Evolutionary conservation across 1,140 invertebrate genomes (phyloP).

Genomic region (Ooceraea biroi): DNA sequence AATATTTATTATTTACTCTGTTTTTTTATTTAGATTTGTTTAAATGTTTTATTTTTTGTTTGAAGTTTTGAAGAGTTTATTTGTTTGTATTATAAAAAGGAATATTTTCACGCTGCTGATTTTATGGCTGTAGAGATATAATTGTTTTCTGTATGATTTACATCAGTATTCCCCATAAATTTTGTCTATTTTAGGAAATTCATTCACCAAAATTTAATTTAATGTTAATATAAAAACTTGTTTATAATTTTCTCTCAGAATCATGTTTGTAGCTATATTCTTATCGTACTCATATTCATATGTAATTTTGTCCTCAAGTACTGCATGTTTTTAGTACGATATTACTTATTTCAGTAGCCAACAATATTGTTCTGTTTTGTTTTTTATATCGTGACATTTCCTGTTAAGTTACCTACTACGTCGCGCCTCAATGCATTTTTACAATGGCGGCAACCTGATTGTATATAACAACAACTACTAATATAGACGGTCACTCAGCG

Average conservation of each 20-base stretch:
- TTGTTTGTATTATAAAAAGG: no score
- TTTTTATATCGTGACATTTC: background rate
- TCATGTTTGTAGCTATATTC: no score
- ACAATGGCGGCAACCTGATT: constrained; percentile 29
- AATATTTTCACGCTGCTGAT: no score
- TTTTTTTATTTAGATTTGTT: no score
- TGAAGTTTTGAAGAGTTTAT: no score
- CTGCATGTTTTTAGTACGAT: no score
- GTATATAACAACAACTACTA: background rate
- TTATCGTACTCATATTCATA: no score
- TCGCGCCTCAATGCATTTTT: constrained; percentile 33
- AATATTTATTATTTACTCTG: no score
- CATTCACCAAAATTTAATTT: background rate
- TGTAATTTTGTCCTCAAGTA: no score
- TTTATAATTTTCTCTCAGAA: no score
- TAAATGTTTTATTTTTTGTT: background rate
- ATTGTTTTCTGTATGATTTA: no score
- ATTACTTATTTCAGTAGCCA: background rate
- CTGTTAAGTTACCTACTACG: background rate
- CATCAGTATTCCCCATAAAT: background rate
- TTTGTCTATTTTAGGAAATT: background rate
- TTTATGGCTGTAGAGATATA: no score
- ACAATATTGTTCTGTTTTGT: background rate
- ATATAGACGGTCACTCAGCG: constrained; percentile 32
- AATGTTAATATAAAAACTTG: background rate